A percentile compares a stretch with the other conserved stretches of the same genome.
Conservation (phyloP, 2,113 vertebrate species). For the Planiliza haematocheilus region DNA sequence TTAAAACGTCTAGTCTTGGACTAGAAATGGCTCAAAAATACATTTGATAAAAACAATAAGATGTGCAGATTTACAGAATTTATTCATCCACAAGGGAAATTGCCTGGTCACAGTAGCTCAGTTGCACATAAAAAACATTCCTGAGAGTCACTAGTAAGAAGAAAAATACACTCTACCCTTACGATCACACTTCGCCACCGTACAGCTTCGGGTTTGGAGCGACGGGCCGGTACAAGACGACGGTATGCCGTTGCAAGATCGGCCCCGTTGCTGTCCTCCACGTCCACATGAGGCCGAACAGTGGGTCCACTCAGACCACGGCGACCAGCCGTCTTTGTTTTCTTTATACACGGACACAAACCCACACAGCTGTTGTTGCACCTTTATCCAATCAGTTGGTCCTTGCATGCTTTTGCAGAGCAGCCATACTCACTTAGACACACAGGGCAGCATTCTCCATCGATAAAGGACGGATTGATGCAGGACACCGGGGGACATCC, state of each 20-base stretch:
- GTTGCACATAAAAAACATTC: too few species aligned
- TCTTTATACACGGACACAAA: slow-evolving; percentile 61
- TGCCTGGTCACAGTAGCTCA: too few species aligned
- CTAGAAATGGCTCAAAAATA: not conserved
- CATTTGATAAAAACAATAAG: slow-evolving; percentile 10
- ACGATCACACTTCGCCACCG: slow-evolving; percentile 89
- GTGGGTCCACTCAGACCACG: slow-evolving; percentile 97
- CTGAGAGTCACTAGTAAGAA: too few species aligned
- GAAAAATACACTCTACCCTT: slow-evolving; percentile 83
- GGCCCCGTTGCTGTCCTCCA: slow-evolving; percentile 93
- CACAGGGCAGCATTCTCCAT: slow-evolving; percentile 92
- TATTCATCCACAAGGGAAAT: too few species aligned
- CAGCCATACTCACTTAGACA: slow-evolving; percentile 88
- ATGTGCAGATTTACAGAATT: not conserved
- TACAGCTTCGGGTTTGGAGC: slow-evolving; percentile 94
- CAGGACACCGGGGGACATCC: slow-evolving; percentile 91
- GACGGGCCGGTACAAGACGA: slow-evolving; percentile 90
- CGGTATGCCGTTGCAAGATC: slow-evolving; percentile 92
- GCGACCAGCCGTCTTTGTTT: slow-evolving; percentile 92
- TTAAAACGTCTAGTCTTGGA: slow-evolving; percentile 18
- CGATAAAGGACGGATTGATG: slow-evolving; percentile 86
- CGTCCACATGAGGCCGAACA: slow-evolving; percentile 93
- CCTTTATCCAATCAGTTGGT: too few species aligned
- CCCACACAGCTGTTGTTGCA: not conserved
- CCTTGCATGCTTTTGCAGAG: too few species aligned